Evolutionary conservation across 2,888 invertebrate genomes (phyloP).

Genomic region (Anthophora plumipes): DNA sequence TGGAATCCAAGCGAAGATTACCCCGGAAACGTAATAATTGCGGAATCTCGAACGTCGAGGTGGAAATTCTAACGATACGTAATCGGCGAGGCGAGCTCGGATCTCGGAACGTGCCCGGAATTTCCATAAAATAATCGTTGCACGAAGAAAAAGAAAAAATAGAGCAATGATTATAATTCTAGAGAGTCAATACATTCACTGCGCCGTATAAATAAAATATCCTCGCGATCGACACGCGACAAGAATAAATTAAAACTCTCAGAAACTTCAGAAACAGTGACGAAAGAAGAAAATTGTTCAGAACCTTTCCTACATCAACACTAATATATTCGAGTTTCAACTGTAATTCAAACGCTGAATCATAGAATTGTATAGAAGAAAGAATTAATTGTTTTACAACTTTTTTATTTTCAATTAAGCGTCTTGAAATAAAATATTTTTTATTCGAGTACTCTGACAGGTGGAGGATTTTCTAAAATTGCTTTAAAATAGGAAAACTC

Average conservation of each 20-base stretch:
- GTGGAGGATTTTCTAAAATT: too few species aligned
- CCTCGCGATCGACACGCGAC: too few species aligned
- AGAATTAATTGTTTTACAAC: background rate
- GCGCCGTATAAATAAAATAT: background rate
- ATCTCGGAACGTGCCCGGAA: conserved; percentile 1
- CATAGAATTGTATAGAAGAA: too few species aligned
- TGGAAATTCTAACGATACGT: background rate
- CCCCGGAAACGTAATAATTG: background rate
- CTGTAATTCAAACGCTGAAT: too few species aligned
- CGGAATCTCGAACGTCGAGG: background rate
- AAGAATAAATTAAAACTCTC: too few species aligned
- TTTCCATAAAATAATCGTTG: conserved; percentile 18
- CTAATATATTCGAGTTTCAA: too few species aligned
- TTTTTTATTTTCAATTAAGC: background rate
- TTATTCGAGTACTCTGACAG: too few species aligned
- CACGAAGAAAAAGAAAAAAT: conserved; percentile 16
- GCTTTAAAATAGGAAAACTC: too few species aligned
- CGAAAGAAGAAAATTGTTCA: too few species aligned
- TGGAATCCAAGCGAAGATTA: background rate
- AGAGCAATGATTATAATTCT: conserved; percentile 5
- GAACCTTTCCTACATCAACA: too few species aligned
- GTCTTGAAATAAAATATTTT: too few species aligned
- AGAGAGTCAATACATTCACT: conserved; percentile 17
- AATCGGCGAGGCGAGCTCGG: background rate
- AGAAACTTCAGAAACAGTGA: too few species aligned